These are phyloP conservation scores for Circaetus cinerascens DNA, from an alignment of 2,113 vertebrate species.

Conservation along the genomic window DNA sequence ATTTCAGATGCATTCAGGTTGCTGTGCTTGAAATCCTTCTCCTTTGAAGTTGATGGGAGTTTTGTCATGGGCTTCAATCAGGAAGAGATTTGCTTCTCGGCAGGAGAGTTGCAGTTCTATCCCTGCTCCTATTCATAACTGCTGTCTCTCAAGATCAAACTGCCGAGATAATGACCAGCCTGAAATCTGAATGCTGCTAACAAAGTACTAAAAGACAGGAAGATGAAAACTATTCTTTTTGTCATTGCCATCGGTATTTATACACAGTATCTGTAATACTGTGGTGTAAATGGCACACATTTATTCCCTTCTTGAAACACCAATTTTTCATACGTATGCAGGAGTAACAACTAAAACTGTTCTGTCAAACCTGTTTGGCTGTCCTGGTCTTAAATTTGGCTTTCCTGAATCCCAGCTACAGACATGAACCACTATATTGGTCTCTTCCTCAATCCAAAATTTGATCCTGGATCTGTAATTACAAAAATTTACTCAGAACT, in stretches of 20 bases:
- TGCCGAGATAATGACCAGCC: background rate
- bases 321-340: background rate
- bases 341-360: background rate
- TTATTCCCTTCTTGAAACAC: background rate
- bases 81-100: background rate
- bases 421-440: background rate
- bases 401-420: background rate
- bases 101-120: background rate
- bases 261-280: background rate
- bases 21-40: background rate
- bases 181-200: background rate
- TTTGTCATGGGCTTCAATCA: background rate
- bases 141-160: background rate
- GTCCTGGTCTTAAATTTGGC: background rate
- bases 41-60: conserved; percentile 5
- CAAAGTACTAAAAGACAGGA: background rate
- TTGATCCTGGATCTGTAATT: background rate
- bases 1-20: conserved; percentile 14
- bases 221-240: background rate
- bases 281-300: background rate
- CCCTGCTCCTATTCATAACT: background rate
- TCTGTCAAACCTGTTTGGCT: background rate
- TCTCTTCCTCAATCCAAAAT: background rate
- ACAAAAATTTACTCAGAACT: background rate
- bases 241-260: background rate